Conservation (phyloP, 2,888 invertebrate genomes). For the Chalcosyrphus nemorum region DNA sequence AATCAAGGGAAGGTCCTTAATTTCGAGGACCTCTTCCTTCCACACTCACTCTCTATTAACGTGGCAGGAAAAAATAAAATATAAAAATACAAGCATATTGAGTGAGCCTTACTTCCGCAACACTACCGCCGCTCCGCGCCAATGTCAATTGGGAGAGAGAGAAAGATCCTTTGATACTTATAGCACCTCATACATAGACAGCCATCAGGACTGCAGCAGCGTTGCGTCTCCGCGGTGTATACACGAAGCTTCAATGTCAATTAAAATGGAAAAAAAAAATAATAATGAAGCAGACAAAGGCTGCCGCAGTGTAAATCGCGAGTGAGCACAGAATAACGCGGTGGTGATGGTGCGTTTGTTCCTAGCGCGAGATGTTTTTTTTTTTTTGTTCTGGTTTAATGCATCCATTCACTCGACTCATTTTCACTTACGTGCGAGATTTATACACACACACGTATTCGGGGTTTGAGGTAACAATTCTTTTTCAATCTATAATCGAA, state of each 20-base stretch:
- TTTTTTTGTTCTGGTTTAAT: slow-evolving; percentile 31
- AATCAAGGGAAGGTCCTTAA: slow-evolving; percentile 72
- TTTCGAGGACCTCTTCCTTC: slow-evolving; percentile 71
- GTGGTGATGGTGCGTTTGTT: slow-evolving; percentile 38
- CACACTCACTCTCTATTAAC: slow-evolving; percentile 67
- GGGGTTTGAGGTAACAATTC: neutral
- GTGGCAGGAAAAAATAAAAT: slow-evolving; percentile 28
- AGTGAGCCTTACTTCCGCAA: slow-evolving; percentile 72
- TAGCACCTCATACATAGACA: slow-evolving; percentile 57
- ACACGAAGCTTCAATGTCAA: slow-evolving; percentile 69
- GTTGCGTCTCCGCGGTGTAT: slow-evolving; percentile 29
- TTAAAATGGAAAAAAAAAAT: slow-evolving; percentile 67
- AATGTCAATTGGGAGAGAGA: slow-evolving; percentile 63
- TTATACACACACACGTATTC: slow-evolving; percentile 33
- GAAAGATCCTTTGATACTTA: slow-evolving; percentile 73
- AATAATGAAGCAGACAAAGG: slow-evolving; percentile 69
- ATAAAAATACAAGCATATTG: slow-evolving; percentile 61
- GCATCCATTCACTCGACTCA: slow-evolving; percentile 47
- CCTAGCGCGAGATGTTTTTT: neutral
- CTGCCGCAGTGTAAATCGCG: slow-evolving; percentile 68
- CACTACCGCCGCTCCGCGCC: slow-evolving; percentile 57
- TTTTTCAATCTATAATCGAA: slow-evolving; percentile 57
- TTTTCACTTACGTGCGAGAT: slow-evolving; percentile 48
- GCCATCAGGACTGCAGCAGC: slow-evolving; percentile 14
- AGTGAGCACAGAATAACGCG: neutral